A percentile compares a stretch with the other conserved stretches of the same genome.
phyloP scores from a whole-genome alignment of 2,888 invertebrate species.

The Silvanus unidentatus region DNA sequence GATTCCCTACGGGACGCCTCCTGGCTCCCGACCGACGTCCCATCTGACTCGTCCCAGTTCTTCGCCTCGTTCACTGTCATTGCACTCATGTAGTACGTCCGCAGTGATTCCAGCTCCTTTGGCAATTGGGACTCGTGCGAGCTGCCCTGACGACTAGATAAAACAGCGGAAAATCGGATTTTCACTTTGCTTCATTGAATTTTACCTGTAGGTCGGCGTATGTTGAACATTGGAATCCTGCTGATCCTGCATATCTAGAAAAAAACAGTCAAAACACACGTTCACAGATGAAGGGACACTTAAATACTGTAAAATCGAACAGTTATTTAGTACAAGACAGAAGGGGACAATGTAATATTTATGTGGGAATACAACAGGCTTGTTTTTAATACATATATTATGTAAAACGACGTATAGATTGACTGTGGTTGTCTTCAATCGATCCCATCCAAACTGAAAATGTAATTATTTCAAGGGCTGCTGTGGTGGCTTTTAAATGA shows the following conservation, averaged over 20 bases:
- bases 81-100: constrained; percentile 45
- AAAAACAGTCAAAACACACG: no score
- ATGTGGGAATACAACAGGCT: no score
- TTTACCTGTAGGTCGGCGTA: constrained; percentile 22
- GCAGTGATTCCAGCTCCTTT: constrained; percentile 31
- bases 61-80: constrained; percentile 50
- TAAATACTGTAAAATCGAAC: background rate
- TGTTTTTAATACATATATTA: no score
- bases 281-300: no score
- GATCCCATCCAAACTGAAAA: no score
- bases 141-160: constrained; percentile 36
- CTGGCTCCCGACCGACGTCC: constrained; percentile 21
- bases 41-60: constrained; percentile 40
- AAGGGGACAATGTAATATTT: no score
- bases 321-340: no score
- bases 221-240: constrained; percentile 17
- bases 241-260: constrained; percentile 20
- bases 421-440: no score
- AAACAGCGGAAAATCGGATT: background rate
- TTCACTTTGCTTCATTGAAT: background rate
- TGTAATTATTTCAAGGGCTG: no score
- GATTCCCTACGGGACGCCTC: constrained; percentile 39
- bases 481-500: no score
- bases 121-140: constrained; percentile 38
- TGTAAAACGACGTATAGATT: no score